A percentile compares a stretch with the other conserved stretches of the same genome.
Evolutionary conservation across 2,888 invertebrate species (phyloP).

Genomic region (Acanthosepion lycidas): DNA sequence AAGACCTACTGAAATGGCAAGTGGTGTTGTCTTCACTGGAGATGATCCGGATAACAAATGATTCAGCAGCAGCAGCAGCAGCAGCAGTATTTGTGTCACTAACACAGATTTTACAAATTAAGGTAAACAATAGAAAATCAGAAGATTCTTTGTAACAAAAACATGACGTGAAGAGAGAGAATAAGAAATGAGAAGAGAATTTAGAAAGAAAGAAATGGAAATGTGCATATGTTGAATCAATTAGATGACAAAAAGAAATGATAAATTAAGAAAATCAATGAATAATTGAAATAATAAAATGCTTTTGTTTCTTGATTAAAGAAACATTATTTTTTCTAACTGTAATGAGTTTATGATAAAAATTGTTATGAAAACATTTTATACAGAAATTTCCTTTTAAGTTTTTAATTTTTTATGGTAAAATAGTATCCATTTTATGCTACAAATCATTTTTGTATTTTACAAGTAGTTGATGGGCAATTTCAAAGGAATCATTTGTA

Average conservation of each 20-base stretch:
- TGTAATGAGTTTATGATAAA: neutral
- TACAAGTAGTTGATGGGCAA: neutral
- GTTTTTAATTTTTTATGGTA: neutral
- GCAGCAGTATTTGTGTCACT: neutral
- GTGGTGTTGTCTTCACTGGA: neutral
- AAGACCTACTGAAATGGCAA: slow-evolving; percentile 11
- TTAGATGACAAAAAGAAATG: neutral
- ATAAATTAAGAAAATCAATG: neutral
- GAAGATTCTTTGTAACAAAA: neutral
- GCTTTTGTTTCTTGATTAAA: neutral
- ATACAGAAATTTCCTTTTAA: neutral
- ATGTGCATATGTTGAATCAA: neutral
- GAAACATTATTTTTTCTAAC: neutral
- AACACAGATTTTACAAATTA: neutral
- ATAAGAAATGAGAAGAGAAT: neutral
- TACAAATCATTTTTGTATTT: neutral
- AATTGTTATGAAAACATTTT: neutral
- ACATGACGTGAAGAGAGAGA: neutral
- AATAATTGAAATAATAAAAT: neutral
- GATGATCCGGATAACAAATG: neutral
- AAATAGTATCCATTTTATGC: neutral
- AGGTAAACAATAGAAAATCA: neutral
- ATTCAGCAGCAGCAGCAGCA: neutral
- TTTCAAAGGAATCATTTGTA: neutral
- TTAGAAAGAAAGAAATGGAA: neutral